Percentiles rank a stretch among this genome's conserved stretches.
phyloP scores from a whole-genome alignment of 2,113 vertebrate genomes.

The Takifugu flavidus region DNA sequence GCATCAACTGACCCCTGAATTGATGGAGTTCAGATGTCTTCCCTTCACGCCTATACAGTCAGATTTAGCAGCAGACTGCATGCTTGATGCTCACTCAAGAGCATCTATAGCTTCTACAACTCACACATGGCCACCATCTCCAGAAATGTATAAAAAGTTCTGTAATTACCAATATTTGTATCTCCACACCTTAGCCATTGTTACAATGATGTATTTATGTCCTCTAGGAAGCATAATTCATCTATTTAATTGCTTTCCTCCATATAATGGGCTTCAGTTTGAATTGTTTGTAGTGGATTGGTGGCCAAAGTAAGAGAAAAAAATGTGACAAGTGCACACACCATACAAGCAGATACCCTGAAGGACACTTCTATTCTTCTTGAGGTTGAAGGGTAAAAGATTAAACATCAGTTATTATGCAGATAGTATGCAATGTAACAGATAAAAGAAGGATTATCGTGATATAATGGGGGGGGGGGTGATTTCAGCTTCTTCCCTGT shows the following conservation, averaged over 20 bases:
- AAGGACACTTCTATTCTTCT: slow-evolving; percentile 13
- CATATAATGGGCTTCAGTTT: neutral
- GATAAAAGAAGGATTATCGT: too few species aligned
- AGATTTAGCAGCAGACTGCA: too few species aligned
- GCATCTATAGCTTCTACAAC: too few species aligned
- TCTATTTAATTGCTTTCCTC: slow-evolving; percentile 6
- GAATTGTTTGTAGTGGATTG: slow-evolving; percentile 1
- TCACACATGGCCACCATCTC: too few species aligned
- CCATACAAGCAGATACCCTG: slow-evolving; percentile 11
- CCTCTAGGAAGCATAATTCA: neutral
- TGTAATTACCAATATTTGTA: too few species aligned
- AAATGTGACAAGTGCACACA: slow-evolving; percentile 20
- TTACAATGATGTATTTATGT: too few species aligned
- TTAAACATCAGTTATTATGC: slow-evolving; percentile 15
- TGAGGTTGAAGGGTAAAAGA: slow-evolving; percentile 4
- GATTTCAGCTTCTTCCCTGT: slow-evolving; percentile 30
- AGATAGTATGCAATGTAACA: slow-evolving; percentile 19
- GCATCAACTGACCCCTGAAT: too few species aligned
- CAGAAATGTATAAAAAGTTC: too few species aligned
- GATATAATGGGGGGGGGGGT: slow-evolving; percentile 14
- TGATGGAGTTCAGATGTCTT: too few species aligned
- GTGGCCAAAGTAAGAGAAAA: slow-evolving; percentile 8
- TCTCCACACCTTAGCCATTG: too few species aligned
- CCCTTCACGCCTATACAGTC: too few species aligned
- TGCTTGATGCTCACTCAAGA: too few species aligned